A percentile compares a stretch with the other conserved stretches of the same genome.
These are phyloP conservation scores for Cryptus viduatorius DNA, from an alignment of 2,888 invertebrate genomes.

Conservation along the genomic window DNA sequence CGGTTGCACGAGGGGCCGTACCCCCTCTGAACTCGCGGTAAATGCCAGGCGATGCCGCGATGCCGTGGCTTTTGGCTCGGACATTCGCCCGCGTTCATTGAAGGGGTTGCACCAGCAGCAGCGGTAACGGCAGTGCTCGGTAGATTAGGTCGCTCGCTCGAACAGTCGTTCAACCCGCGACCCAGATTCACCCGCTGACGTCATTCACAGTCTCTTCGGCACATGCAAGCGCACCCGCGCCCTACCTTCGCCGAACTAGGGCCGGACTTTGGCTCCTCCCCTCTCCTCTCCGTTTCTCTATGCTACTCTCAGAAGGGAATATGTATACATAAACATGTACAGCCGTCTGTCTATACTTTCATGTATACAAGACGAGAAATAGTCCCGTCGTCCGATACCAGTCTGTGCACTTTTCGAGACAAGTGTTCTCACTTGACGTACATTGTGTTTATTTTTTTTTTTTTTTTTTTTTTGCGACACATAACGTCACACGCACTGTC, in stretches of 20 bases:
- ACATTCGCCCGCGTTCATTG: conserved; percentile 53
- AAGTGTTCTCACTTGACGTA: conserved; percentile 8
- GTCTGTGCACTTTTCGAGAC: too few species aligned
- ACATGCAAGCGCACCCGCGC: conserved; percentile 67
- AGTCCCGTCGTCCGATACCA: background rate
- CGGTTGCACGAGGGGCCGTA: conserved; percentile 6
- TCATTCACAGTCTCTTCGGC: conserved; percentile 76
- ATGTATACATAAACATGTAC: background rate
- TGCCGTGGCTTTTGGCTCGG: conserved; percentile 46
- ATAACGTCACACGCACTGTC: too few species aligned
- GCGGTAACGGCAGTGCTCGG: conserved; percentile 71
- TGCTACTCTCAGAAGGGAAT: background rate
- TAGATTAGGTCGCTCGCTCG: conserved; percentile 80
- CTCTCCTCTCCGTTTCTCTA: conserved; percentile 24
- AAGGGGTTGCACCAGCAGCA: conserved; percentile 56
- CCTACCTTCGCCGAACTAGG: conserved; percentile 65
- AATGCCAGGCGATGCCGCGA: conserved; percentile 15
- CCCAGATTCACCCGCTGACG: conserved; percentile 82
- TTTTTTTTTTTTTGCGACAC: too few species aligned
- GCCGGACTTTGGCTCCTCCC: conserved; percentile 39
- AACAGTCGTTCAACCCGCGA: conserved; percentile 84
- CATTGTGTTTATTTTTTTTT: background rate
- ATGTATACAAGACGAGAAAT: background rate
- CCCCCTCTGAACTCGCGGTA: background rate
- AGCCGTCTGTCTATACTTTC: too few species aligned